A percentile compares a stretch with the other conserved stretches of the same genome.
Evolutionary conservation across 2,113 vertebrate genomes (phyloP).

Genomic region (Prolemur simus): DNA sequence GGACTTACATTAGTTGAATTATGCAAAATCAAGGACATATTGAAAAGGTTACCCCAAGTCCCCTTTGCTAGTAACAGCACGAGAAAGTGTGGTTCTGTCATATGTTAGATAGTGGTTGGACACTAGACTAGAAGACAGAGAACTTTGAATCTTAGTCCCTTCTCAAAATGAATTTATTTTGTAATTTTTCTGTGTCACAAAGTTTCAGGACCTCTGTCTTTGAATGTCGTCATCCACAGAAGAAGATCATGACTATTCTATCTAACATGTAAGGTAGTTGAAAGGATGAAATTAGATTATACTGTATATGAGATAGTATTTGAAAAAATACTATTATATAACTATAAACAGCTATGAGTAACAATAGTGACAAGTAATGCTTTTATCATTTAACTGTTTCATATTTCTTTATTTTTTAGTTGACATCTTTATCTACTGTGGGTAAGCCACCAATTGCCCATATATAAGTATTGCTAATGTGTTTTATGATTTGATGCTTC

Average conservation of each 20-base stretch:
- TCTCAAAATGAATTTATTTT: background rate
- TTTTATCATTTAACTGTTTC: background rate
- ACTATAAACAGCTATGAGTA: background rate
- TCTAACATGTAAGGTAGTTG: background rate
- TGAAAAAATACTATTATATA: background rate
- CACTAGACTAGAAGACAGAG: background rate
- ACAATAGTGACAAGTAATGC: background rate
- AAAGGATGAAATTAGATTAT: background rate
- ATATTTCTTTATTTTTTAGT: background rate
- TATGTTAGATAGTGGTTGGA: background rate
- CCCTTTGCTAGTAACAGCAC: background rate
- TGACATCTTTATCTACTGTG: background rate
- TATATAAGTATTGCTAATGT: background rate
- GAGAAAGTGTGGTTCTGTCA: background rate
- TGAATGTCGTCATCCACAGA: background rate
- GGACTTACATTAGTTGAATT: background rate
- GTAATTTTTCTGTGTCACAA: background rate
- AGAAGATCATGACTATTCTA: background rate
- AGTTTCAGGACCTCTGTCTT: background rate
- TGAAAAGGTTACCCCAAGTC: background rate
- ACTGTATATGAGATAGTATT: background rate
- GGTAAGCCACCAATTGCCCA: background rate
- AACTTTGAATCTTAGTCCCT: background rate
- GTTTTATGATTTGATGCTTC: background rate
- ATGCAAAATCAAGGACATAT: background rate